phyloP scores from a whole-genome alignment of 2,797 vertebrate genomes.

The Calcarius lapponicus region DNA sequence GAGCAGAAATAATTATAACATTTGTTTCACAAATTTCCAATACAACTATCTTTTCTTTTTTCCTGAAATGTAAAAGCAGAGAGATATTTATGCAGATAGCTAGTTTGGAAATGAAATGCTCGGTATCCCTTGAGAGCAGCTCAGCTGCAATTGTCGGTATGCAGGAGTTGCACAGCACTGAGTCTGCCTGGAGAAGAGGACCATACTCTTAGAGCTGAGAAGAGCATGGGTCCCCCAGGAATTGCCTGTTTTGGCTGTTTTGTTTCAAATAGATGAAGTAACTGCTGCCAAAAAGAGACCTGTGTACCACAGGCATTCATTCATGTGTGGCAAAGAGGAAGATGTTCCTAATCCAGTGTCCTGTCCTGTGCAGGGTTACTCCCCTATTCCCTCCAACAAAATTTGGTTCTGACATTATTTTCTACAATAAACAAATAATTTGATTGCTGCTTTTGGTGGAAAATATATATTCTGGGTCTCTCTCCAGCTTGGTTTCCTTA shows the following conservation, averaged over 20 bases:
- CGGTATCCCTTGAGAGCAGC: neutral
- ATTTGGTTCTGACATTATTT: neutral
- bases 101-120: neutral
- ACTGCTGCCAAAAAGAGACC: neutral
- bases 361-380: neutral
- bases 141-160: neutral
- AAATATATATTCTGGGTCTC: neutral
- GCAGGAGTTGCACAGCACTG: neutral
- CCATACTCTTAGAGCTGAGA: accelerated
- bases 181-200: neutral
- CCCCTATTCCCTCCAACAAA: neutral
- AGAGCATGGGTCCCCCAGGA: neutral
- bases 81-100: neutral
- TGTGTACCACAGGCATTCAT: neutral
- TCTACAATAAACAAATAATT: neutral
- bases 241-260: neutral
- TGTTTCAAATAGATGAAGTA: neutral
- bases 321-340: neutral
- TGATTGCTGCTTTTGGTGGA: neutral
- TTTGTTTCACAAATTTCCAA: neutral
- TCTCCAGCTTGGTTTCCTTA: neutral
- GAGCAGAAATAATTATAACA: neutral
- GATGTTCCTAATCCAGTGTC: neutral
- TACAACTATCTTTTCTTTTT: neutral
- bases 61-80: neutral